Base-by-base conservation (phyloP, 1,140 invertebrate species). In the Cherax destructor region DNA sequence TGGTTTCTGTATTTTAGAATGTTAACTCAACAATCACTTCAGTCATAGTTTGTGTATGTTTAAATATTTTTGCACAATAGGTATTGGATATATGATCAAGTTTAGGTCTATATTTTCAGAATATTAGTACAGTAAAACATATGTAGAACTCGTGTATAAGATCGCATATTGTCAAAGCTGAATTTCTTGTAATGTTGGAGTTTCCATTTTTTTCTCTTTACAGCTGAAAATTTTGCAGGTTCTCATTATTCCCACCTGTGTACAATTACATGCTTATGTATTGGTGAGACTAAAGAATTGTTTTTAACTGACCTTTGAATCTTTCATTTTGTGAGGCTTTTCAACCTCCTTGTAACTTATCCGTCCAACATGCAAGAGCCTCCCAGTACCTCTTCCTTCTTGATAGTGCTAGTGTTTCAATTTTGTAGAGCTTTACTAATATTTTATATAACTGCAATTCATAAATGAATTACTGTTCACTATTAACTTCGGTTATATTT, bases 21-120 rank as follows among this genome's bases (percentile, higher is more conserved):
- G n/a, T 30, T 21, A 81, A 52, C 30, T 59, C n/a, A n/a, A 18
- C 79, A 56, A 56, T 81, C 50, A 81, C 79, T 47, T 81, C 5
- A 81, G 78, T 79, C 78, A 79, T 81, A 81, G 79, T 81, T 81
- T 56, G 56, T 81, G n/a, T 59, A 41, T 41, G 2, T 56, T 56
- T 81, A 59, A 81, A 81, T 81, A 59, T 59, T 81, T 81, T 81
- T 81, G 79, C 79, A 81, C 79, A 81, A 81, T 59, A 81, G n/a
- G 50, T 59, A 59, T 21, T 81, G n/a, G 50, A 81, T 59, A 47
- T 81, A 50, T 81, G 50, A 81, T 56, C 79, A 80, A 52, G n/a
- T 81, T 81, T 10, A 50, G 21, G 56, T 81, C n/a, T 59, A 56
- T 81, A 81, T 59, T 56, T 13, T 81, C 24, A 5, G 21, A 74